These are phyloP conservation scores for Diorhabda carinulata DNA, from an alignment of 1,140 invertebrate species.

Conservation along the genomic window DNA sequence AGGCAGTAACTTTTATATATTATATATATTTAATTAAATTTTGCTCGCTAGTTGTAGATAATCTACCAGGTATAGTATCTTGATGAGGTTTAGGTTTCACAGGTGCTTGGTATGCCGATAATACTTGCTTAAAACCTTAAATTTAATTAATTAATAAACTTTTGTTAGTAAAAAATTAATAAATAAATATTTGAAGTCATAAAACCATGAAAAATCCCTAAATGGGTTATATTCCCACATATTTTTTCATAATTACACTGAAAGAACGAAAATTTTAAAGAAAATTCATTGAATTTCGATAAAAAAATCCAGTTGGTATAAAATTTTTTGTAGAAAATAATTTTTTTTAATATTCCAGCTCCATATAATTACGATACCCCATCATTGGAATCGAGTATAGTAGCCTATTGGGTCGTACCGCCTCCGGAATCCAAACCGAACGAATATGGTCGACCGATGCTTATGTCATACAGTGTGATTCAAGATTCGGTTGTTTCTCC, in stretches of 20 bases:
- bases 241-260: too few relatives aligned
- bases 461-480: constrained; percentile 78
- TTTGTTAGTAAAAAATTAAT: too few relatives aligned
- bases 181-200: too few relatives aligned
- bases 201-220: too few relatives aligned
- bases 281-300: too few relatives aligned
- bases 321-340: not conserved
- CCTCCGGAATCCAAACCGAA: constrained; percentile 85
- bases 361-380: constrained; percentile 79
- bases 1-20: too few relatives aligned
- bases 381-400: constrained; percentile 74
- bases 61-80: not conserved
- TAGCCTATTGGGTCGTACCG: constrained; percentile 91
- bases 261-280: too few relatives aligned
- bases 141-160: not conserved
- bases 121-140: not conserved
- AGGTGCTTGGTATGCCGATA: not conserved
- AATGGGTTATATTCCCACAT: too few relatives aligned
- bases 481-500: constrained; percentile 78
- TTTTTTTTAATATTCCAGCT: constrained; percentile 57
- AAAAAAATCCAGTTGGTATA: too few relatives aligned
- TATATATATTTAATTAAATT: not conserved
- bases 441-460: constrained; percentile 87
- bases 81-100: not conserved
- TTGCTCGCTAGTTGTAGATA: too few relatives aligned